Evolutionary conservation across 2,113 vertebrate genomes (phyloP).

Genomic region (Cisticola juncidis): DNA sequence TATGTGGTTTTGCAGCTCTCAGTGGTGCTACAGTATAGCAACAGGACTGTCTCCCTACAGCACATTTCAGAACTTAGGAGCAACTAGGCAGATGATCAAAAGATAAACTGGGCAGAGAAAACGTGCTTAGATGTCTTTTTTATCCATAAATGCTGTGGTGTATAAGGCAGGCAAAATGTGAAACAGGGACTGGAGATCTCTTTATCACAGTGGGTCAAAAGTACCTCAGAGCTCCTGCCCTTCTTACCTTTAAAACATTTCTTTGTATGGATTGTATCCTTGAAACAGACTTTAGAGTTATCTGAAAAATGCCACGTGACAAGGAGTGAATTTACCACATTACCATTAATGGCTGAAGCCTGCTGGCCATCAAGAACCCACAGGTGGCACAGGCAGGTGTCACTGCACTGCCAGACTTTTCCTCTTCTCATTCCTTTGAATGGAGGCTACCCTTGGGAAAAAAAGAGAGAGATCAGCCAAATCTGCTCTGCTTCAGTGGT

Average conservation of each 20-base stretch:
- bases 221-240: neutral
- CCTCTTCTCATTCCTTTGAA: neutral
- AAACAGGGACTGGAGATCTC: neutral
- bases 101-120: neutral
- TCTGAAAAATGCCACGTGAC: neutral
- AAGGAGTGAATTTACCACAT: neutral
- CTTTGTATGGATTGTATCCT: neutral
- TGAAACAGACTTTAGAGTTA: neutral
- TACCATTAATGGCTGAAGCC: neutral
- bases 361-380: neutral
- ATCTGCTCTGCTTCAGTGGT: neutral
- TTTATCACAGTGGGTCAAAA: neutral
- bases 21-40: neutral
- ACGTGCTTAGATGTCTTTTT: neutral
- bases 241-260: neutral
- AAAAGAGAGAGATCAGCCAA: neutral
- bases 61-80: neutral
- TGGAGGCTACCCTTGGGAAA: neutral
- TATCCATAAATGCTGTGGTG: neutral
- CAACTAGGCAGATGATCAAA: neutral
- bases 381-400: neutral
- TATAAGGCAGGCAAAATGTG: neutral
- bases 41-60: neutral
- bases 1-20: neutral
- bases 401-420: accelerated